A percentile compares a stretch with the other conserved stretches of the same genome.
Conservation (phyloP, 2,888 invertebrate genomes). For the Erebia aethiops region DNA sequence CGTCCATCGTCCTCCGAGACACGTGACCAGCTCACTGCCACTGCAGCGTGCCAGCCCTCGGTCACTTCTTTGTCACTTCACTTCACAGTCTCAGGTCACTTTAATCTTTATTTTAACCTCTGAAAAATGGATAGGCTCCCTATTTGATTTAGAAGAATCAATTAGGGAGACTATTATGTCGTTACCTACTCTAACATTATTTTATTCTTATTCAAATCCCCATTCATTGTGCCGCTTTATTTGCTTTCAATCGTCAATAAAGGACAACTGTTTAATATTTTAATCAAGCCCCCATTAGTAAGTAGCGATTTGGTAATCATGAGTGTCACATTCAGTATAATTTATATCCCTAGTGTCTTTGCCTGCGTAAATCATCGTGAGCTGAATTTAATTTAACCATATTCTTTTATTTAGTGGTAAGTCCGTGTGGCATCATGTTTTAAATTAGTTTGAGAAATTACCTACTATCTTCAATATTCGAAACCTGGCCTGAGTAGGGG, state of each 20-base stretch:
- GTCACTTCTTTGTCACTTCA: no score
- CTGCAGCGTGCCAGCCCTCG: no score
- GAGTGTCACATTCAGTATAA: constrained; percentile 25
- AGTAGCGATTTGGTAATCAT: constrained; percentile 47
- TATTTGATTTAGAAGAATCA: no score
- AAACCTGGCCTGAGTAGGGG: no score
- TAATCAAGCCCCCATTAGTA: constrained; percentile 47
- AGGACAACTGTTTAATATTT: constrained; percentile 50
- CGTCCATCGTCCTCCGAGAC: no score
- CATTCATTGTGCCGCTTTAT: background rate
- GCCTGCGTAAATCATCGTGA: constrained; percentile 19
- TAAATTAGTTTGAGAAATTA: background rate
- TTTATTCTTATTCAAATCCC: background rate
- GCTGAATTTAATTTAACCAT: constrained; percentile 17
- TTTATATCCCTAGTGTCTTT: constrained; percentile 4
- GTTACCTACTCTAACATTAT: background rate
- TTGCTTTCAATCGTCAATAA: constrained; percentile 2
- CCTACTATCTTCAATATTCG: background rate
- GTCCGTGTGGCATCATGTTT: background rate
- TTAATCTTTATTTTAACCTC: no score
- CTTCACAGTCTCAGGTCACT: no score
- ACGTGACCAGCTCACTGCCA: no score
- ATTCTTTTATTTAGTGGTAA: background rate
- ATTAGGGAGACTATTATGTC: no score
- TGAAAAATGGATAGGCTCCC: no score